Base-by-base conservation (phyloP, 2,888 invertebrate species). In the Drosophila austrosaltans region DNA sequence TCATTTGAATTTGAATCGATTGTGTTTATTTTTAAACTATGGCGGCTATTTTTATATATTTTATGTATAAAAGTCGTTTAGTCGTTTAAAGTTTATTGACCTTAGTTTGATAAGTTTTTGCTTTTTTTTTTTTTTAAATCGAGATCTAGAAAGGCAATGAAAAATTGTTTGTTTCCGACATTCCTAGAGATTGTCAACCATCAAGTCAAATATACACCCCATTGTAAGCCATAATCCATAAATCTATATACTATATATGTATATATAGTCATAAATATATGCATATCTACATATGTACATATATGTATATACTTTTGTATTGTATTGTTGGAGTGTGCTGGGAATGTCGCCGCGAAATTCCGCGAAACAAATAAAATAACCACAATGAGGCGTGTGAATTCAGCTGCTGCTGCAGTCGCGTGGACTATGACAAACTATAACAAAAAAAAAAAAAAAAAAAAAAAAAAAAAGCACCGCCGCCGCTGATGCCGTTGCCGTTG, bases 331-430 rank as follows among this genome's bases (percentile, higher is more conserved):
- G 69, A 66, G 75, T 75, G 87, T 68, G 66, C 53, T 73, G 87
- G 89, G 85, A 85, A 85, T 85, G 89, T 85, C 89, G 89, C 75
- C 71, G 56, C 75, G 16, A 53, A 81, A 84, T 85, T 89, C 87
- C 81, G 66, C 69, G 78, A 66, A 72, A 63, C 59, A 67, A 66
- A 69, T 57, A 58, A 44, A 68, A 69, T 54, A 81, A 63, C 87
- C 79, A 77, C 85, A 87, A 79, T 75, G 75, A 75, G 72, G 75
- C 89, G 89, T 84, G 83, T 84, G 89, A 84, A 88, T 62, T 84
- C 89, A 84, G 81, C 89, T 84, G 81, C 66, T 69, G 74, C 64
- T 57, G 61, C 88, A 86, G 83, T 88, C 89, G 83, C 83, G 84
- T 83, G 89, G 79, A 76, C 80, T 77, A 73, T 72, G 84, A 72